phyloP scores from a whole-genome alignment of 2,113 vertebrate genomes.

The Eulemur macaco region DNA sequence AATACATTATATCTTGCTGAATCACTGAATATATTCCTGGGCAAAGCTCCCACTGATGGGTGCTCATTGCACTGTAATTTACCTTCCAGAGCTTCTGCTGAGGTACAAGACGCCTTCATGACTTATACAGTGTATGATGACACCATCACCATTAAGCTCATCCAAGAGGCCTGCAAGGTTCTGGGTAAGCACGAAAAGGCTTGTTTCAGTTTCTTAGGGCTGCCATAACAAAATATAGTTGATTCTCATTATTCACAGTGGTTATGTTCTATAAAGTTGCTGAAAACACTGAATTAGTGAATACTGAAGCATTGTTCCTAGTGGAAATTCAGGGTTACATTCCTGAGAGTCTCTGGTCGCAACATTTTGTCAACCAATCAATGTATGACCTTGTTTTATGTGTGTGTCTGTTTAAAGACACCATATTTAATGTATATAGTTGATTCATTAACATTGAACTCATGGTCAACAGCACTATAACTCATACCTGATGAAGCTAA shows the following conservation, averaged over 20 bases:
- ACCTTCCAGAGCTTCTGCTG: conserved; percentile 79
- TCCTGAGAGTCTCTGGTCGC: not conserved
- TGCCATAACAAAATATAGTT: not conserved
- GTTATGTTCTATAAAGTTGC: not conserved
- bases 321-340: not conserved
- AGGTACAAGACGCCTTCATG: conserved; percentile 86
- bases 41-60: not conserved
- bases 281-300: not conserved
- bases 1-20: not conserved
- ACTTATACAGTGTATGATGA: conserved; percentile 87
- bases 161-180: conserved; percentile 83
- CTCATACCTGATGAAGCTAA: not conserved
- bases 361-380: not conserved
- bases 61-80: not conserved
- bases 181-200: conserved; percentile 78
- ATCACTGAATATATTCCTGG: not conserved
- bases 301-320: not conserved
- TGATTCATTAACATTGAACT: not conserved
- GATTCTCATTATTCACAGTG: not conserved
- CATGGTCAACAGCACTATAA: not conserved
- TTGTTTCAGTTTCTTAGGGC: not conserved
- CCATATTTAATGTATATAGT: not conserved
- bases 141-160: conserved; percentile 82
- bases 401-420: not conserved
- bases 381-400: not conserved